phyloP scores from a whole-genome alignment of 92 coral and sea anemone species.

The Heliopora coerulea region DNA sequence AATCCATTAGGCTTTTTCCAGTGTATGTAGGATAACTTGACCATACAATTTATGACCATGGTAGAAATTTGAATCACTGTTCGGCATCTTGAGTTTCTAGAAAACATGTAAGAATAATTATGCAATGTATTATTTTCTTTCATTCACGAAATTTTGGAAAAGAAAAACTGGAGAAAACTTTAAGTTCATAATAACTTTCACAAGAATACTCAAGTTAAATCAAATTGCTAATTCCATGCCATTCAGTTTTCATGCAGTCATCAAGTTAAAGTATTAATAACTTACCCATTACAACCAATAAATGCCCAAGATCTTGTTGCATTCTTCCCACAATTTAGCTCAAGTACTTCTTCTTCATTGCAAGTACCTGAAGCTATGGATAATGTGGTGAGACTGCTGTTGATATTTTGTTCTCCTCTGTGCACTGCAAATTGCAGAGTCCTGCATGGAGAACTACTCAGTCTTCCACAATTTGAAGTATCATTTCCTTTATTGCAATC shows the following conservation, averaged over 20 bases:
- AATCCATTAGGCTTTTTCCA: constrained; percentile 19
- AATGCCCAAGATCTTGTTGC: constrained; percentile 6
- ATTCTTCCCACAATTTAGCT: neutral
- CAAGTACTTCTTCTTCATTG: constrained; percentile 1
- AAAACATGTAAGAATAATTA: neutral
- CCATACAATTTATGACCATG: neutral
- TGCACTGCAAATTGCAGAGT: constrained; percentile 11
- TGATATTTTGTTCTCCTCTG: neutral
- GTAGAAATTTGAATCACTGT: constrained; percentile 19
- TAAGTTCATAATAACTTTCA: no score
- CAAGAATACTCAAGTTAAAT: no score
- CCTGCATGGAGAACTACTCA: constrained; percentile 8
- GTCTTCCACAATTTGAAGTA: neutral
- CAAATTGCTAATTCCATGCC: no score
- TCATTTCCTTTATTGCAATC: constrained; percentile 22
- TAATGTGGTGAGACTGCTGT: neutral
- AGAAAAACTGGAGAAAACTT: no score
- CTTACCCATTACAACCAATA: constrained; percentile 24
- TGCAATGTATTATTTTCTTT: no score
- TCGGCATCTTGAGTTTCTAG: constrained; percentile 10
- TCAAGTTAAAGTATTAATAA: neutral
- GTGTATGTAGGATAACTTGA: constrained; percentile 5
- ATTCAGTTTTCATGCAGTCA: no score
- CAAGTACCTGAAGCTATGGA: constrained; percentile 25
- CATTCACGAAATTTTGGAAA: no score